phyloP scores from a whole-genome alignment of 2,113 vertebrate species.

The Cynoglossus semilaevis region DNA sequence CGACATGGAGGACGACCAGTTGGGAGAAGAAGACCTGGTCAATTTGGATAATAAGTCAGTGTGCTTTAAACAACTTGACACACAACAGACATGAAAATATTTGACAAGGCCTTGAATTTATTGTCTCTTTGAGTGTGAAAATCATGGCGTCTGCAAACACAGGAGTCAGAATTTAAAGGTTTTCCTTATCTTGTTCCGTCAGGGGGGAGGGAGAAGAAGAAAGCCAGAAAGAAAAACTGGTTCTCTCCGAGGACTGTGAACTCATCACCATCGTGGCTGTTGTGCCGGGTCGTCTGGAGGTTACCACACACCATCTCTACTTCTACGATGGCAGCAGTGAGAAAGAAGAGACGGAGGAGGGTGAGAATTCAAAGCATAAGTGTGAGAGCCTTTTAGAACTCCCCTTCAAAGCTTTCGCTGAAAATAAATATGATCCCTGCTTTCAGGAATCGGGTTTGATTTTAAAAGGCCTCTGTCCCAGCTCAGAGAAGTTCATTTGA shows the following conservation, averaged over 20 bases:
- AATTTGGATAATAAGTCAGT: constrained; percentile 85
- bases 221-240: constrained; percentile 90
- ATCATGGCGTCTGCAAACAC: neutral
- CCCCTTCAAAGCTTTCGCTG: neutral
- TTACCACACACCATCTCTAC: constrained; percentile 93
- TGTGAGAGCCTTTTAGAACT: neutral
- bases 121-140: neutral
- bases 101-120: neutral
- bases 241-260: constrained; percentile 93
- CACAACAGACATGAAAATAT: neutral
- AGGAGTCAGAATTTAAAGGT: neutral
- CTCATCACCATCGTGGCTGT: constrained; percentile 92
- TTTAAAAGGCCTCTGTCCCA: constrained; percentile 91
- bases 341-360: constrained; percentile 94
- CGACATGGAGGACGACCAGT: constrained; percentile 87
- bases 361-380: constrained; percentile 58
- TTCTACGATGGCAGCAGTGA: constrained; percentile 91
- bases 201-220: constrained; percentile 86
- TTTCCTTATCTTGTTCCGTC: constrained; percentile 7
- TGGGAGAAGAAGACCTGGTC: constrained; percentile 88
- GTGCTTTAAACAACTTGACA: neutral
- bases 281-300: constrained; percentile 87
- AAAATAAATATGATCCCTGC: constrained; percentile 2
- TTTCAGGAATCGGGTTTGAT: constrained; percentile 88
- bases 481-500: constrained; percentile 91